These are phyloP conservation scores for Ochropacha duplaris DNA, from an alignment of 2,888 invertebrate genomes.

Conservation along the genomic window DNA sequence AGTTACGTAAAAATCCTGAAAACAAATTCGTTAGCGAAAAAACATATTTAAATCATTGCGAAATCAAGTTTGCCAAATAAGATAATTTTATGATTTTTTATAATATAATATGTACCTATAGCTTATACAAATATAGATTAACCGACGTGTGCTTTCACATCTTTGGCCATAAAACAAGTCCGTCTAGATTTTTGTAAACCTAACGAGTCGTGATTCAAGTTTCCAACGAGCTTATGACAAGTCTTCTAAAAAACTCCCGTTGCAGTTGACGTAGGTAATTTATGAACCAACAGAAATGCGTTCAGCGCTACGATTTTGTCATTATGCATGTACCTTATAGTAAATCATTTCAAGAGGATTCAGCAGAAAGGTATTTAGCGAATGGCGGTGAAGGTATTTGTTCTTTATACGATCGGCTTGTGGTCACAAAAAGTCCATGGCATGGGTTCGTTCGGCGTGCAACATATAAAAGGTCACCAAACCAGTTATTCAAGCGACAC, in stretches of 20 bases:
- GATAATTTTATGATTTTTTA: too few species aligned
- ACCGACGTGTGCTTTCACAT: neutral
- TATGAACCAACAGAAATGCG: neutral
- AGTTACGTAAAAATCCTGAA: neutral
- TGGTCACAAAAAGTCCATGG: slow-evolving; percentile 42
- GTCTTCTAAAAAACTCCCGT: neutral
- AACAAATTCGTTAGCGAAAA: neutral
- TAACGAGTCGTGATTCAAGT: neutral
- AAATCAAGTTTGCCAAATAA: too few species aligned
- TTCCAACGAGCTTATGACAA: neutral
- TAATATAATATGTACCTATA: too few species aligned
- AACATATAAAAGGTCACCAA: slow-evolving; percentile 71
- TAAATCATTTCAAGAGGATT: neutral
- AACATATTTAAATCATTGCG: neutral
- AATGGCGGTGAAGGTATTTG: slow-evolving; percentile 2
- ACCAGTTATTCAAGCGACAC: slow-evolving; percentile 72
- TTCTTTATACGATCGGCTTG: slow-evolving; percentile 12
- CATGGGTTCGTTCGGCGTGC: slow-evolving; percentile 51
- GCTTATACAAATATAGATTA: too few species aligned
- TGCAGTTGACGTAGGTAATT: too few species aligned
- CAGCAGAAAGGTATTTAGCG: neutral
- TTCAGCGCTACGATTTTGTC: neutral
- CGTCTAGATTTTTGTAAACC: neutral
- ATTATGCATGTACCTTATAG: neutral
- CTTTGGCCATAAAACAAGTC: neutral